phyloP scores from a whole-genome alignment of 2,888 invertebrate genomes.

The Zygothrica quintamaculata region DNA sequence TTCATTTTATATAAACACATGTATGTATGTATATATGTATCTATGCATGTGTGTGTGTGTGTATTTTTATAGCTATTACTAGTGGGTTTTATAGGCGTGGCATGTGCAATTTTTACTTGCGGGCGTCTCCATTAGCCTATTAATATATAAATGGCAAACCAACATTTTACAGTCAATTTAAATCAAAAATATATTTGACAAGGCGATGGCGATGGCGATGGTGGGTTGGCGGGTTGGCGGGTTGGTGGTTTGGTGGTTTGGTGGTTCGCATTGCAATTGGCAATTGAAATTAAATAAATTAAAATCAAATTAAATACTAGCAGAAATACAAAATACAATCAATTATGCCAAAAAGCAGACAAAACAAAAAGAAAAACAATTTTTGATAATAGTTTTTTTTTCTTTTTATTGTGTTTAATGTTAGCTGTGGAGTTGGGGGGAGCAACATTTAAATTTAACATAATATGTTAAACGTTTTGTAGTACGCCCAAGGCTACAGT shows the following conservation, averaged over 20 bases:
- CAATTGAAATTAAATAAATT: conserved; percentile 14
- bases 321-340: conserved; percentile 25
- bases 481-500: conserved; percentile 27
- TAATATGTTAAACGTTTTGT: conserved; percentile 33
- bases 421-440: too few species aligned
- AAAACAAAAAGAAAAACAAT: too few species aligned
- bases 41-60: conserved; percentile 5
- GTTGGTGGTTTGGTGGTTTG: too few species aligned
- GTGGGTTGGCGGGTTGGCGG: too few species aligned
- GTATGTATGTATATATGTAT: conserved; percentile 7
- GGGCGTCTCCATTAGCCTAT: conserved; percentile 27
- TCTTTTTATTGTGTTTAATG: too few species aligned
- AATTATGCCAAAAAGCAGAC: conserved; percentile 52
- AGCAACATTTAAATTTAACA: conserved; percentile 12
- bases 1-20: conserved; percentile 7
- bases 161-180: conserved; percentile 40
- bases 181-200: conserved; percentile 4
- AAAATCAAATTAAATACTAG: conserved; percentile 26
- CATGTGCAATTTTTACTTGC: conserved; percentile 22
- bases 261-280: conserved; percentile 2
- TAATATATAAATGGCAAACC: conserved; percentile 47
- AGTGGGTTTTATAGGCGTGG: conserved; percentile 23
- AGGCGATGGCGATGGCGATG: too few species aligned
- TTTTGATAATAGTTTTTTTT: conserved; percentile 1
- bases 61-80: background rate